A percentile compares a stretch with the other conserved stretches of the same genome.
Conservation (phyloP, 2,797 vertebrate species). For the Channallabes apus region DNA sequence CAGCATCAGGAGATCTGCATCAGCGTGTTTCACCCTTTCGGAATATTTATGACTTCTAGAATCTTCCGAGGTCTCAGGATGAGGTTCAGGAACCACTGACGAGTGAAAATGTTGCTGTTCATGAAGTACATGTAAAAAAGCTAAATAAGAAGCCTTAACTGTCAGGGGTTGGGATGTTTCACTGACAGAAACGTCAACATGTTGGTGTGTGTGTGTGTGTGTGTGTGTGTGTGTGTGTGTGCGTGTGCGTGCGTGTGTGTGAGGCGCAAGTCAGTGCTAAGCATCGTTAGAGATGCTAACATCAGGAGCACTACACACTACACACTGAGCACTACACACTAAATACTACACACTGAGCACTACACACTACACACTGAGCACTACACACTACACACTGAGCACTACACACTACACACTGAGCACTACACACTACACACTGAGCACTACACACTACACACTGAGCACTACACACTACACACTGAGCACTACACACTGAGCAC, state of each 20-base stretch:
- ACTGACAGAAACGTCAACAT: background rate
- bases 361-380: conserved; percentile 46
- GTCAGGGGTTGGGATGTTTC: background rate
- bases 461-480: conserved; percentile 39
- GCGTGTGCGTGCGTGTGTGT: too few species aligned
- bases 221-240: too few species aligned
- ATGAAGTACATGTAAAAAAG: background rate
- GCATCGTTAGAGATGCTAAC: background rate
- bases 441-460: conserved; percentile 45
- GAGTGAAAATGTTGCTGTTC: background rate
- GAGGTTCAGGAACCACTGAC: background rate
- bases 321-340: background rate
- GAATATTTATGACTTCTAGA: background rate
- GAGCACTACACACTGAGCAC: background rate
- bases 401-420: conserved; percentile 45
- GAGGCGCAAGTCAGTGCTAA: background rate
- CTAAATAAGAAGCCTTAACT: background rate
- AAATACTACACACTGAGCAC: conserved; percentile 33
- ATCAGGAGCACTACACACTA: background rate
- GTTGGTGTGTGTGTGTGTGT: too few species aligned
- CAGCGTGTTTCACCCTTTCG: background rate
- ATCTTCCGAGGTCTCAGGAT: background rate
- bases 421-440: conserved; percentile 38
- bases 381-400: conserved; percentile 43
- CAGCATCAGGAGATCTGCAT: background rate